These are phyloP conservation scores for Peribatodes rhomboidaria DNA, from an alignment of 2,888 invertebrate species.

Conservation along the genomic window DNA sequence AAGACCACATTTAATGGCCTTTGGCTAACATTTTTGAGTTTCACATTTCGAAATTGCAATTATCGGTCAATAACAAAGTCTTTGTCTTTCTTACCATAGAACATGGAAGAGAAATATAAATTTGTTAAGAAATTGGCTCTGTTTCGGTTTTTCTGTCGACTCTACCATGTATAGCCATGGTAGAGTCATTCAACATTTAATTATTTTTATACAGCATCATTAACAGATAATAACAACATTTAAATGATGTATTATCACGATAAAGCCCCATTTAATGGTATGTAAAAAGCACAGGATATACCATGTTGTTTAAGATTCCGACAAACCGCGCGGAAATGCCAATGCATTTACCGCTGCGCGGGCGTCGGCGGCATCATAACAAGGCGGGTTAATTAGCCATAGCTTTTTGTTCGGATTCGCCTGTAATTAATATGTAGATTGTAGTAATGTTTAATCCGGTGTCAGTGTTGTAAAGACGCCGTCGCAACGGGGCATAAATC, in stretches of 20 bases:
- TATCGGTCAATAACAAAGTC: too few species aligned
- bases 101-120: too few species aligned
- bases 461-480: constrained; percentile 43
- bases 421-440: constrained; percentile 56
- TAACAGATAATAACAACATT: constrained; percentile 3
- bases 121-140: too few species aligned
- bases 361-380: constrained; percentile 35
- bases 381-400: constrained; percentile 47
- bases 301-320: constrained; percentile 22
- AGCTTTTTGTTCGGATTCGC: constrained; percentile 44
- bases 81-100: too few species aligned
- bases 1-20: too few species aligned
- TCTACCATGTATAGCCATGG: neutral
- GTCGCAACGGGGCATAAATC: constrained; percentile 47
- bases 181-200: neutral
- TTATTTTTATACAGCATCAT: neutral
- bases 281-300: constrained; percentile 26
- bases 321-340: constrained; percentile 32
- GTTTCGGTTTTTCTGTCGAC: neutral
- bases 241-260: constrained; percentile 16
- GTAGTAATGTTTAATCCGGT: constrained; percentile 50
- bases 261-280: constrained; percentile 17
- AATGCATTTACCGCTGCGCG: constrained; percentile 18
- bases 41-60: too few species aligned
- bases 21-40: too few species aligned